Evolutionary conservation across 2,797 vertebrate species (phyloP).

Genomic region (Pangasius sanitwongsei): DNA sequence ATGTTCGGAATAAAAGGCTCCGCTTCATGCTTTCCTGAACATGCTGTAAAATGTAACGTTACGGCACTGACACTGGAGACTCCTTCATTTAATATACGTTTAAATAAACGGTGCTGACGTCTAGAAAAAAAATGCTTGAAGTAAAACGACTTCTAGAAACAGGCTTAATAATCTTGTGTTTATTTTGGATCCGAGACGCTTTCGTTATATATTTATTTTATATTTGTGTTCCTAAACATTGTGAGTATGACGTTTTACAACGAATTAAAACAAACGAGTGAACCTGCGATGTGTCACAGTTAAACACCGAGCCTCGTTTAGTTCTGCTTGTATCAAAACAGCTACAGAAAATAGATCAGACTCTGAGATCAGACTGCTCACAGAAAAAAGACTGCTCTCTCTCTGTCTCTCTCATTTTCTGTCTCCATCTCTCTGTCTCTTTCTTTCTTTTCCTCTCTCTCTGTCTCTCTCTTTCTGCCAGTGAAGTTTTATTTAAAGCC

Average conservation of each 20-base stretch:
- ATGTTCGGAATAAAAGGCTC: not conserved
- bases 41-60: too few species aligned
- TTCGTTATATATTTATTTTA: not conserved
- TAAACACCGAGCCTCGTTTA: not conserved
- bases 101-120: not conserved
- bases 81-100: not conserved
- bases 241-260: not conserved
- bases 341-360: not conserved
- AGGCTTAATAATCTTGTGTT: not conserved
- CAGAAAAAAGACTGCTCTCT: not conserved
- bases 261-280: not conserved
- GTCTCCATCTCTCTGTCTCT: not conserved
- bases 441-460: not conserved
- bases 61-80: not conserved
- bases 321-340: not conserved
- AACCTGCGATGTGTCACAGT: not conserved
- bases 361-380: not conserved
- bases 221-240: not conserved
- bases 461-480: not conserved
- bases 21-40: not conserved
- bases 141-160: not conserved
- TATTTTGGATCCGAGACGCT: not conserved
- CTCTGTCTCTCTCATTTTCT: not conserved
- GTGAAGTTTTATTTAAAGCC: constrained; percentile 3
- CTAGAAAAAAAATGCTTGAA: not conserved